Evolutionary conservation across 2,113 vertebrate genomes (phyloP), one percentile per base, ranked within the genome.

Genomic region (Nerophis ophidion): DNA sequence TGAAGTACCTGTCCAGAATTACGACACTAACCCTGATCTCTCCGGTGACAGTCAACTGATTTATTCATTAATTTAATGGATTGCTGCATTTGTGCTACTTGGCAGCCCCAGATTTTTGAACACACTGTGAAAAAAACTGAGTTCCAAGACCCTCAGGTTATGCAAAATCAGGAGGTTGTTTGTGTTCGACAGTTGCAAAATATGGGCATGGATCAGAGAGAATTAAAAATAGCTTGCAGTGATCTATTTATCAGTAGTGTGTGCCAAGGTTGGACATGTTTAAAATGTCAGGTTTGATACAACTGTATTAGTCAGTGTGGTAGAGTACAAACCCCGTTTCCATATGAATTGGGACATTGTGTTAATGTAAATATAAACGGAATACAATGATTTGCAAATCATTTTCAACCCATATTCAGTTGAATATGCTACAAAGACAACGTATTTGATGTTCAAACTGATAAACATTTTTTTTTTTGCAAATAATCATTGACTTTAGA

Each of bases 231-330:
- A 35, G 61, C 66, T 54, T 5, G 1, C 7, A 59, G 68, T 40
- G 38, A 40, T 40, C 73, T 79, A 36, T 66, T 78, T 61, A 75
- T 70, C 66, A 35, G 1, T 59, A 40, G 69, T 46, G 45, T 52
- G 49, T 60, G 47, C 40, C 35, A 5, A 51, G 17, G 42, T 68
- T 67, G 62, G 52, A 57, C 57, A 38, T 60, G 45, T 26, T 8
- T 9, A 6, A 38, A 8, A 9, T 40, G 38, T 40, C 38, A 40
- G 38, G 38, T 40, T 40, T 40, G 10, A 40, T 40, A 9, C 8
- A 9, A 9, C 10, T 40, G 6, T 40, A 40, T 40, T 40, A 40
- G 38, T 40, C 38, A 8, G 6, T 40, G 38, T 40, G 38, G 38
- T 40, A 3, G 38, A 8, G 6, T 9, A n/a, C n/a, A n/a, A n/a